phyloP scores from a whole-genome alignment of 2,888 invertebrate species.

The Ashinkailepas kermadecensis region DNA sequence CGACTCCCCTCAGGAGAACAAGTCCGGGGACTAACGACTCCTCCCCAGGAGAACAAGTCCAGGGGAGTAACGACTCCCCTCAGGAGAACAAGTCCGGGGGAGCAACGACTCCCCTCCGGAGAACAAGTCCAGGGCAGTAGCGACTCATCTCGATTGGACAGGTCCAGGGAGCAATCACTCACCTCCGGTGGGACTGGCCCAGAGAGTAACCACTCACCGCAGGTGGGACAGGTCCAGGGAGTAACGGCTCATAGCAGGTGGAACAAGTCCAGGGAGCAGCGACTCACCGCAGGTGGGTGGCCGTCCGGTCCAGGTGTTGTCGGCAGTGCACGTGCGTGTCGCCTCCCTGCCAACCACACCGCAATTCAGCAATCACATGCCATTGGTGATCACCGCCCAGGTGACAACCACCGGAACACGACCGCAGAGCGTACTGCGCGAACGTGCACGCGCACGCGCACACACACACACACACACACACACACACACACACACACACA shows the following conservation, averaged over 20 bases:
- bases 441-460: too few species aligned
- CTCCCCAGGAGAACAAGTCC: neutral
- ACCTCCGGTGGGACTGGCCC: neutral
- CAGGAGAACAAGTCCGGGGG: neutral
- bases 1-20: neutral
- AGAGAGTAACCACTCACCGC: neutral
- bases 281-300: conserved; percentile 4
- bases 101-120: neutral
- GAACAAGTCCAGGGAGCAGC: neutral
- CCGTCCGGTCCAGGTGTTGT: neutral
- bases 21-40: neutral
- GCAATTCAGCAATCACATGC: too few species aligned
- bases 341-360: neutral
- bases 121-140: neutral
- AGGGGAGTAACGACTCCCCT: neutral
- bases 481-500: too few species aligned
- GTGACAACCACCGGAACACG: too few species aligned
- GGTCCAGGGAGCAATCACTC: neutral
- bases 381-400: too few species aligned
- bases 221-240: neutral
- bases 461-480: too few species aligned
- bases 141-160: neutral
- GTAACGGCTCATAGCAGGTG: neutral
- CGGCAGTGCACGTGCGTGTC: neutral
- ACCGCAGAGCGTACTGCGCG: too few species aligned